Evolutionary conservation across 2,113 vertebrate genomes (phyloP), one percentile per base, ranked within the genome.

Genomic region (Gavialis gangeticus): DNA sequence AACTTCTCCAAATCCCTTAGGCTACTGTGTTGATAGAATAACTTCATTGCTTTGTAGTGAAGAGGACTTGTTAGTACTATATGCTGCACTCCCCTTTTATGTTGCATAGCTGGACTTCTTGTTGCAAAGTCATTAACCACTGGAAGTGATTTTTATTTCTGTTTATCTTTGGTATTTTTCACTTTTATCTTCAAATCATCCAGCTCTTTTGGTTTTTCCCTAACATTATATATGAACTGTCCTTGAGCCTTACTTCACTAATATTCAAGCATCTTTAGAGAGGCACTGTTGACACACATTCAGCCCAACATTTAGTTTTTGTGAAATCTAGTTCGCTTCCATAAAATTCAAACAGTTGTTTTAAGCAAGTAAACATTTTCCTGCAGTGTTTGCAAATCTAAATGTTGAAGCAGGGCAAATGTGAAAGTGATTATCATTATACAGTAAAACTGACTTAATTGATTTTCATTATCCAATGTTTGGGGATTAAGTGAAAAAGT

Each of bases 161-260:
- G 34, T 46, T 1, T 0, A 22, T 88, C 28, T 75, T 91, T 2
- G 1, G 14, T 89, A 75, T 79, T 67, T 55, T 82, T 58, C 30
- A 79, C 3, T 0, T 80, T 79, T 91, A 46, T 86, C 25, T 82
- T 85, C 30, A 63, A 10, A n/a, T 62, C 56, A 24, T 46, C 9
- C 30, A 60, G 17, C 56, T 88, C 37, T 37, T 94, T 91, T 79
- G 34, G 71, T 16, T 92, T 90, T 75, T 57, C 17, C 18, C 54
- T 64, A 3, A 4, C 8, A 7, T 92, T 78, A 60, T 10, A 12
- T 82, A 64, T 82, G 55, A 28, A 25, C 1, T 89, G 77, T 79
- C 71, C 54, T 87, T 84, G 57, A 93, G 67, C 64, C 75, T 77
- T 22, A 75, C 63, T 28, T 28, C 56, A 62, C 14, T 57, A 24